phyloP scores from a whole-genome alignment of 2,888 invertebrate species.

The Drosophila nigricruria region DNA sequence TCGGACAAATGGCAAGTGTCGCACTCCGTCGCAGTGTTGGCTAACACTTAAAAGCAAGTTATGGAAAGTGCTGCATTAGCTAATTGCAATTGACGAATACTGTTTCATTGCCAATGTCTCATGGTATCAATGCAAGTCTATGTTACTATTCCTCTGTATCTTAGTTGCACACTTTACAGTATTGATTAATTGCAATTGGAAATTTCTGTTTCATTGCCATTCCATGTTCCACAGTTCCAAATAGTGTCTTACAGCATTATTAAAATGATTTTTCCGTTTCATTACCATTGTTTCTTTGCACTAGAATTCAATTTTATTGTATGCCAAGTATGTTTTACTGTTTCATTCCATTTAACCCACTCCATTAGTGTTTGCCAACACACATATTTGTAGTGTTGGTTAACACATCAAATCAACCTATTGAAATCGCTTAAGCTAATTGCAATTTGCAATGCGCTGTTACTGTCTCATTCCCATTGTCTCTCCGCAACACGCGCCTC shows the following conservation, averaged over 20 bases:
- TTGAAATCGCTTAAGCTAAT: constrained; percentile 42
- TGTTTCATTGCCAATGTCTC: constrained; percentile 17
- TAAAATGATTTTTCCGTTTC: neutral
- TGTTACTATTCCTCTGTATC: neutral
- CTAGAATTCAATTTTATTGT: no score
- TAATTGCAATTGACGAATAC: neutral
- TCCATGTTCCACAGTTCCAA: neutral
- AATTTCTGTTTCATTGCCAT: neutral
- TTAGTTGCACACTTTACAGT: neutral
- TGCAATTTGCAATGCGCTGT: constrained; percentile 30
- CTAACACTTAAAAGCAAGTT: constrained; percentile 11
- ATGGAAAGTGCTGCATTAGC: neutral
- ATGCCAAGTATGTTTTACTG: no score
- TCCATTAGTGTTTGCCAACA: neutral
- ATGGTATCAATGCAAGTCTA: neutral
- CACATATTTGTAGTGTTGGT: constrained; percentile 11
- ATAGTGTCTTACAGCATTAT: no score
- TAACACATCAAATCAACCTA: constrained; percentile 8
- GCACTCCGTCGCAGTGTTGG: constrained; percentile 40
- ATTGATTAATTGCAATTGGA: neutral
- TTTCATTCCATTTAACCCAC: neutral
- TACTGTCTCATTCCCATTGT: constrained; percentile 41
- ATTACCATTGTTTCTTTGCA: neutral
- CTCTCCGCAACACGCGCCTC: constrained; percentile 23
- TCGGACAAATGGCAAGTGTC: constrained; percentile 8